Percentiles rank a stretch among this genome's conserved stretches.
phyloP scores from a whole-genome alignment of 2,797 vertebrate species.

The Crenichthys baileyi region DNA sequence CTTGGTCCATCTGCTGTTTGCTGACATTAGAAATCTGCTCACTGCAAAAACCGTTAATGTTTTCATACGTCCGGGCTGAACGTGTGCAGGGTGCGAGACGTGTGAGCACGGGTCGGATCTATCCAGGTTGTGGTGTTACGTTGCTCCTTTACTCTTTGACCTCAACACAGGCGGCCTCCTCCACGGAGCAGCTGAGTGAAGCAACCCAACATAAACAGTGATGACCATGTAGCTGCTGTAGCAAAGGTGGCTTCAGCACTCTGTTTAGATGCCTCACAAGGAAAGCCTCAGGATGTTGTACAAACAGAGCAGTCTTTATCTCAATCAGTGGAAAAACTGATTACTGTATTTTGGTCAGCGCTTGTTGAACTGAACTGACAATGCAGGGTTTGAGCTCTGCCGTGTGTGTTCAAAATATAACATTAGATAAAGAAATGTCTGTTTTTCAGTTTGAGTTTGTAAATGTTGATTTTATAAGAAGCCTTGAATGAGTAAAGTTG shows the following conservation, averaged over 20 bases:
- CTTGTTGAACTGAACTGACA: not conserved
- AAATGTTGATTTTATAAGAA: not conserved
- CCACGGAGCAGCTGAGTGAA: not conserved
- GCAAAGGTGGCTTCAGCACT: not conserved
- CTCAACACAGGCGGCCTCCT: constrained; percentile 30
- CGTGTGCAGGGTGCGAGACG: not conserved
- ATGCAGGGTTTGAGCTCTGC: not conserved
- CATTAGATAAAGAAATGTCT: too few relatives aligned
- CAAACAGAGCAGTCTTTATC: not conserved
- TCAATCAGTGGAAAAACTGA: not conserved
- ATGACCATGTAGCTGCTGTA: not conserved
- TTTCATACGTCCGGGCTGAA: not conserved
- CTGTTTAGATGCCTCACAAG: too few relatives aligned
- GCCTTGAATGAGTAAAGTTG: not conserved
- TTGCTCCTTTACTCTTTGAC: constrained; percentile 42
- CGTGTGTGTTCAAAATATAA: not conserved
- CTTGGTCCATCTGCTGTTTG: not conserved
- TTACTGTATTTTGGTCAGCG: not conserved
- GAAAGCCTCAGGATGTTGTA: not conserved
- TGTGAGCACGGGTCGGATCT: not conserved
- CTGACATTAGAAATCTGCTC: not conserved
- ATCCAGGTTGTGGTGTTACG: constrained; percentile 23
- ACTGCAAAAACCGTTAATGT: not conserved
- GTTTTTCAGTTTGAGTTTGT: too few relatives aligned
- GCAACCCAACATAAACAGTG: not conserved